Conservation (phyloP, 2,888 invertebrate genomes). For the Cryptocephalus primarius region DNA sequence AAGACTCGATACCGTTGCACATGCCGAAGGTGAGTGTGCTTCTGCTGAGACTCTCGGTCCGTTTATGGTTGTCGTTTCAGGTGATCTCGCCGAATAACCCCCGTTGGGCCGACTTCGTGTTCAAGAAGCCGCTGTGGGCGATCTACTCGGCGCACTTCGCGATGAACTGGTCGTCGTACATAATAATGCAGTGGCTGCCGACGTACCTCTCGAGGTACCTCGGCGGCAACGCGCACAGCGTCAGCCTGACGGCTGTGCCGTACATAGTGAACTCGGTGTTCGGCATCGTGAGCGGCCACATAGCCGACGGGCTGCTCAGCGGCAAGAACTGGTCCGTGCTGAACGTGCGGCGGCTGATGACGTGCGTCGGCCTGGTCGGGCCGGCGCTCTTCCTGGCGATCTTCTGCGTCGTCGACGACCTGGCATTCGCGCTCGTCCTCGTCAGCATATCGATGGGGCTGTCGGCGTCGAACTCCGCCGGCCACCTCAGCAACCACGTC, state of each 20-base stretch:
- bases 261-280: constrained; percentile 62
- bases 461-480: constrained; percentile 64
- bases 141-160: constrained; percentile 66
- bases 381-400: constrained; percentile 60
- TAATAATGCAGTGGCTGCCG: constrained; percentile 71
- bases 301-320: constrained; percentile 51
- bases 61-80: too few relatives aligned
- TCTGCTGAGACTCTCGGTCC: too few relatives aligned
- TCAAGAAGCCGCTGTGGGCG: constrained; percentile 61
- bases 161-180: constrained; percentile 73
- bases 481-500: constrained; percentile 66
- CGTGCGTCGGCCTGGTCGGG: constrained; percentile 57
- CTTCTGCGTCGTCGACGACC: constrained; percentile 58
- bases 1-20: constrained; percentile 47
- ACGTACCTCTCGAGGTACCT: constrained; percentile 54
- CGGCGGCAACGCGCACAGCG: constrained; percentile 54
- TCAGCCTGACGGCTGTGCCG: constrained; percentile 63
- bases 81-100: constrained; percentile 35
- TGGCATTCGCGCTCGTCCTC: constrained; percentile 57
- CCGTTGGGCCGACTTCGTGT: constrained; percentile 53
- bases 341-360: constrained; percentile 61
- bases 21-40: constrained; percentile 47
- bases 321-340: constrained; percentile 50
- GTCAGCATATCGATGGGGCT: constrained; percentile 65
- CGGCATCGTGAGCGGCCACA: constrained; percentile 59